A percentile compares a stretch with the other conserved stretches of the same genome.
These are phyloP conservation scores for Drosophila pseudoobscura DNA, from an alignment of 1,140 invertebrate genomes.

Conservation along the genomic window DNA sequence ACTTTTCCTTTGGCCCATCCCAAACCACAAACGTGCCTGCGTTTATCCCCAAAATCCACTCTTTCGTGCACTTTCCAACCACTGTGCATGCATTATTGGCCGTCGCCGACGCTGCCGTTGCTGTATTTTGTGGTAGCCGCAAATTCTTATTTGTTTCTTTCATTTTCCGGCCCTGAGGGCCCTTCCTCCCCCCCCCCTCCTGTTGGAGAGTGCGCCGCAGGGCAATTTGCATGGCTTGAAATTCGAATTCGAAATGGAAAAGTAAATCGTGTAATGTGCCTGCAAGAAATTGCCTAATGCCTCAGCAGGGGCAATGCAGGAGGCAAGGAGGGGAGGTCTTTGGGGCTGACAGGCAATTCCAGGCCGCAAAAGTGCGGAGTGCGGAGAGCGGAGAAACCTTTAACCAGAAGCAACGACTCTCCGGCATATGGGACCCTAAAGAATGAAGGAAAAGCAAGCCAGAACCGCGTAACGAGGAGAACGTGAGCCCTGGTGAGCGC, in stretches of 20 bases:
- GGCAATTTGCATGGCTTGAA: slow-evolving; percentile 78
- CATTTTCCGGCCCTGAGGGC: slow-evolving; percentile 9
- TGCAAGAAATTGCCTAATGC: slow-evolving; percentile 80
- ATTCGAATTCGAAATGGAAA: slow-evolving; percentile 75
- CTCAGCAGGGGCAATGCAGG: slow-evolving; percentile 16
- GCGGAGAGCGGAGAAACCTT: slow-evolving; percentile 59
- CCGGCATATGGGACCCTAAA: slow-evolving; percentile 65
- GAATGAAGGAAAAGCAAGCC: slow-evolving; percentile 25
- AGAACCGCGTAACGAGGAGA: slow-evolving; percentile 67
- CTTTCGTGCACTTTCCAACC: not conserved
- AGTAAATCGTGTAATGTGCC: slow-evolving; percentile 79
- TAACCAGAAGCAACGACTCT: slow-evolving; percentile 72
- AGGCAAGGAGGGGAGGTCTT: not conserved
- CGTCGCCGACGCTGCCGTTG: slow-evolving; percentile 4
- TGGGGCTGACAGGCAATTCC: slow-evolving; percentile 53
- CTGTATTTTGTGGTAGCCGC: slow-evolving; percentile 53
- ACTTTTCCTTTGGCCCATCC: too few relatives aligned
- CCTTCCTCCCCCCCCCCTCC: not conserved
- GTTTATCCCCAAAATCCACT: not conserved
- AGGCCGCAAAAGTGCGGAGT: slow-evolving; percentile 64
- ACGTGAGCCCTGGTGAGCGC: slow-evolving; percentile 57
- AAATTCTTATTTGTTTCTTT: slow-evolving; percentile 66
- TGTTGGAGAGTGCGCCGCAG: slow-evolving; percentile 29
- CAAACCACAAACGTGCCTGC: too few relatives aligned
- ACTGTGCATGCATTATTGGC: slow-evolving; percentile 67